phyloP scores from a whole-genome alignment of 2,113 vertebrate genomes.

The Zapornia atra region DNA sequence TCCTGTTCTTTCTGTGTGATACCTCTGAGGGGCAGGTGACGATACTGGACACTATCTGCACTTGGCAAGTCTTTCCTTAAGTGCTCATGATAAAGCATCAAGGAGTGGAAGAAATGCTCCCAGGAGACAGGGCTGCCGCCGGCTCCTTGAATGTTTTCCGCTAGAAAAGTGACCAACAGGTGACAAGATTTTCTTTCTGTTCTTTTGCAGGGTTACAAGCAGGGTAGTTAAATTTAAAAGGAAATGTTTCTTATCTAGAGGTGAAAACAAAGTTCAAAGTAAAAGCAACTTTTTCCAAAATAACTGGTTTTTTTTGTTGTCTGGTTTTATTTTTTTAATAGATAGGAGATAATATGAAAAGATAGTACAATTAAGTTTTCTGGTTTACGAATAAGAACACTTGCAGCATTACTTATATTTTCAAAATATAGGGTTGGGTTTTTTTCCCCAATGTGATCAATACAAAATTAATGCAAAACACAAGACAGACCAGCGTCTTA shows the following conservation, averaged over 20 bases:
- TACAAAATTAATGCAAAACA: not conserved
- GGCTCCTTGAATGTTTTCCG: conserved; percentile 90
- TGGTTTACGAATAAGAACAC: not conserved
- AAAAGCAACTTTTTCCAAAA: not conserved
- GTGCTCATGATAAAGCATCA: conserved; percentile 96
- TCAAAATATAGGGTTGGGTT: not conserved
- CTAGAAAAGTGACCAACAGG: conserved; percentile 69
- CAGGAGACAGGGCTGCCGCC: conserved; percentile 94
- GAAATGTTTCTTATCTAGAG: not conserved
- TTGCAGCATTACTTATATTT: not conserved
- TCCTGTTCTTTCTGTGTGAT: conserved; percentile 97
- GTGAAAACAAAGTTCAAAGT: not conserved
- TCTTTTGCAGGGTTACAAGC: not conserved
- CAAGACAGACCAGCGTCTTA: not conserved
- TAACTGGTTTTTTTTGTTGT: not conserved
- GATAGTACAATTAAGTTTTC: not conserved
- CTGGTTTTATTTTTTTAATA: not conserved
- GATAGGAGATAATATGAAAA: not conserved
- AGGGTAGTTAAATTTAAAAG: not conserved
- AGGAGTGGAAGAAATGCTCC: conserved; percentile 98
- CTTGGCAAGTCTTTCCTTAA: conserved; percentile 92
- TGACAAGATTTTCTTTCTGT: not conserved
- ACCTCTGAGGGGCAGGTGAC: conserved; percentile 89
- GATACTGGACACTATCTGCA: conserved; percentile 89
- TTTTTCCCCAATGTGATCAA: not conserved